A percentile compares a stretch with the other conserved stretches of the same genome.
Evolutionary conservation across 2,888 invertebrate species (phyloP).

Genomic region (Crioceris asparagi): DNA sequence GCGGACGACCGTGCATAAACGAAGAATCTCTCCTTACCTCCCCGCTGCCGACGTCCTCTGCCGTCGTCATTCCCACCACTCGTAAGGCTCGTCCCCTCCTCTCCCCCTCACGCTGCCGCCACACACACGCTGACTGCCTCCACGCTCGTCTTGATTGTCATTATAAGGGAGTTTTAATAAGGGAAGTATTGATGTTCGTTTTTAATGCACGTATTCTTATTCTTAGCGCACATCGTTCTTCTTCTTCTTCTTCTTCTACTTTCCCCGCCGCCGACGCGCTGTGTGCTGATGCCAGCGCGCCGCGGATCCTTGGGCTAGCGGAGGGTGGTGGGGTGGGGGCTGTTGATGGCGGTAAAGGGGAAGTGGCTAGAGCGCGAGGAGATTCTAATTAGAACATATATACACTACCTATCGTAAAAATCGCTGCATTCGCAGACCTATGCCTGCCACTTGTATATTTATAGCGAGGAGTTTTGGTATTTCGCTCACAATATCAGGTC

Average conservation of each 20-base stretch:
- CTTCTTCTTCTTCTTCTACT: slow-evolving; percentile 14
- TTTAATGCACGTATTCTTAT: slow-evolving; percentile 39
- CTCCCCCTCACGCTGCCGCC: slow-evolving; percentile 18
- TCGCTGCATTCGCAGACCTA: too few species aligned
- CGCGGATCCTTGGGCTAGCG: too few species aligned
- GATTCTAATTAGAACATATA: too few species aligned
- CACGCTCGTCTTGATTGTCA: slow-evolving; percentile 36
- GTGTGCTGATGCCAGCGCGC: background rate
- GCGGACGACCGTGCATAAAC: slow-evolving; percentile 40
- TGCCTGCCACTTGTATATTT: too few species aligned
- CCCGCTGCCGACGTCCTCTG: slow-evolving; percentile 20
- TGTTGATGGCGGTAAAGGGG: too few species aligned
- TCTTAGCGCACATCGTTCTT: slow-evolving; percentile 33
- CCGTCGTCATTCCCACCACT: slow-evolving; percentile 8
- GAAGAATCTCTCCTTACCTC: slow-evolving; percentile 36
- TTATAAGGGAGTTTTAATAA: slow-evolving; percentile 40
- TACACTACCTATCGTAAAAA: too few species aligned
- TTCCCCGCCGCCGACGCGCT: background rate
- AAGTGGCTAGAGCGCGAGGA: too few species aligned
- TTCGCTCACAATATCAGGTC: too few species aligned
- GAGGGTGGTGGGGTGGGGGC: too few species aligned
- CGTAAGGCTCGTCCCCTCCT: slow-evolving; percentile 9
- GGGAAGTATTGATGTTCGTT: slow-evolving; percentile 41
- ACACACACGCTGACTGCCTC: slow-evolving; percentile 32
- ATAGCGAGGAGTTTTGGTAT: too few species aligned